Evolutionary conservation across 2,888 invertebrate genomes (phyloP), one percentile per base, ranked within the genome.

Genomic region (Tenthredo distinguenda): DNA sequence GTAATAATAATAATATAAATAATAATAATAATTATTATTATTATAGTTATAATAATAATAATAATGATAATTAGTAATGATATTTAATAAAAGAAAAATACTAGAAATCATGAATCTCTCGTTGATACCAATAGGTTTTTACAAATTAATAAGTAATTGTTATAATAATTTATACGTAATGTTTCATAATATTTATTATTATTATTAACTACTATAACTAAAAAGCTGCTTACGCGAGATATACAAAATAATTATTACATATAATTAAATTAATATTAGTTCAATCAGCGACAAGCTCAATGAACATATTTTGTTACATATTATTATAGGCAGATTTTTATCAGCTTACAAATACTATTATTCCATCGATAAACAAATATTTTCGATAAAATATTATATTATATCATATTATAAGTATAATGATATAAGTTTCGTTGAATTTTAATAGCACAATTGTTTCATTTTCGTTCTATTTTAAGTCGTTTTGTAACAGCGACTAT

Each of bases 1-100:
- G 81, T 88, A 89, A 86, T 84, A 77, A 31, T 84, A 84, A 79
- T 86, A 77, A 79, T 84, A 84, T 62, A 65, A 85, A 86, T 85
- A 71, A 68, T 82, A 79, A 65, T 84, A 34, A 31, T 62, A 85
- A 74, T 34, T 71, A 58, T 71, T 68, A 40, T 76, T 40, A 71
- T 86, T 82, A 84, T 84, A 81, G 74, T 74, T 85, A 86, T 26
- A 26, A 26, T 62, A 85, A 74, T 34, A 79, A 58, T 71, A 77
- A 40, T 76, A 55, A 71, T 86, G 82, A 84, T 84, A 81, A 81
- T 74, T 85, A 86, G 82, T 76, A 77, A 86, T 83, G 83, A 83
- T 76, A 79, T 68, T 85, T 76, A 82, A 77, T 43, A 65, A 34
- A 40, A 68, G 62, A 81, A 82, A 81, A 21, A 81, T 76, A 68